Base-by-base conservation (phyloP, 2,888 invertebrate species). In the Palloptera scutellata region DNA sequence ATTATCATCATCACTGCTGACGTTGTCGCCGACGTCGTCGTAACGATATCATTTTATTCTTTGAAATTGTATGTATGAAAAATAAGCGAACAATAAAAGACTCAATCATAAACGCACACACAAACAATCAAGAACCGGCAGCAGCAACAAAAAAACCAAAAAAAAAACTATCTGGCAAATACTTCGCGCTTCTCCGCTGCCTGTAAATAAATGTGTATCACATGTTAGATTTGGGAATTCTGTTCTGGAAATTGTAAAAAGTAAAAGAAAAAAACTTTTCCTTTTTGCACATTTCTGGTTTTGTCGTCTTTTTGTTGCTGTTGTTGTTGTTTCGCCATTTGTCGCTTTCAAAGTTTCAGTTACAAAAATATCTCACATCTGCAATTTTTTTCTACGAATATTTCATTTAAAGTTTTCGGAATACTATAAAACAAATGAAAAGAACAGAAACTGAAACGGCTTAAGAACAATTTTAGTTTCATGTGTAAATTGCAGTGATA, bases 21-120 rank as follows among this genome's bases (percentile, higher is more conserved):
- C 6, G 30, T 30, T 30, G 30, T 30, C 30, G 30, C 6, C 6
- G 30, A 30, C 54, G 17, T 53, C 69, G 64, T 69, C 70, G 62
- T 64, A 72, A 71, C 76, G 72, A 73, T 74, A 74, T 76, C 72
- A 72, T 76, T 79, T 76, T 78, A 78, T 78, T 78, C 78, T 73
- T 67, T 72, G 73, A 78, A 78, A 78, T 79, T 77, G 76, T 72
- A 72, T 74, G 77, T 51, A 15, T 15, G 30, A 70, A 76, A 30
- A 30, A 4, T 30, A 30, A 30, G 30, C 30, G 30, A 30, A 30
- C 30, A 30, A 30, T 30, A 30, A 30, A 30, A 30, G 30, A 30
- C 30, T 4, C 30, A 30, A 30, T 4, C 30, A 30, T 6, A 30
- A 2, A 30, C 30, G 6, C 30, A 30, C 30, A 30, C 30, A 30